Conservation (phyloP, 2,113 vertebrate species). For the Alexandromys fortis region DNA sequence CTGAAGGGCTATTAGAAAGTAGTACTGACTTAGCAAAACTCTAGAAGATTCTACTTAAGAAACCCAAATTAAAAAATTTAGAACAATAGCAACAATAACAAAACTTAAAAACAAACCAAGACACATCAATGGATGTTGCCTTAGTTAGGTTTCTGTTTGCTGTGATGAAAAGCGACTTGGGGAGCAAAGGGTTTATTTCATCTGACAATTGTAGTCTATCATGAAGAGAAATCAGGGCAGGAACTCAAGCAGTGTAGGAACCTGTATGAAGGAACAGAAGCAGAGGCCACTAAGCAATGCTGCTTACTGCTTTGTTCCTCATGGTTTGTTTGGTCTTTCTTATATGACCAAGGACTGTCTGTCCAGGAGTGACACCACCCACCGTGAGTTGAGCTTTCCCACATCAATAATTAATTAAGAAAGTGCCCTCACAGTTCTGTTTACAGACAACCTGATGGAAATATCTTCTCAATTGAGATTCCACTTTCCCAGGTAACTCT, state of each 20-base stretch:
- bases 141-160: neutral
- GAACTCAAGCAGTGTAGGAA: neutral
- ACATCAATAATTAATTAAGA: neutral
- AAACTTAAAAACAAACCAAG: neutral
- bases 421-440: neutral
- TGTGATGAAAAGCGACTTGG: neutral
- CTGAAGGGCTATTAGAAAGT: neutral
- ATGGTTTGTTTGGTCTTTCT: neutral
- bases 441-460: neutral
- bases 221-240: neutral
- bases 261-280: neutral
- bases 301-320: neutral
- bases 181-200: neutral
- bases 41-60: neutral
- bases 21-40: neutral
- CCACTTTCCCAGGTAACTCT: too few species aligned
- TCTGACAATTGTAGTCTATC: neutral
- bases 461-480: neutral
- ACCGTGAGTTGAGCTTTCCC: neutral
- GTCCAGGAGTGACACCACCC: neutral
- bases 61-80: neutral
- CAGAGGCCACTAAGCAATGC: neutral
- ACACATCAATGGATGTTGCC: neutral
- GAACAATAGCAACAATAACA: neutral
- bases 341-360: neutral